These are phyloP conservation scores for Kryptopterus vitreolus DNA, from an alignment of 2,797 vertebrate genomes.

Conservation along the genomic window DNA sequence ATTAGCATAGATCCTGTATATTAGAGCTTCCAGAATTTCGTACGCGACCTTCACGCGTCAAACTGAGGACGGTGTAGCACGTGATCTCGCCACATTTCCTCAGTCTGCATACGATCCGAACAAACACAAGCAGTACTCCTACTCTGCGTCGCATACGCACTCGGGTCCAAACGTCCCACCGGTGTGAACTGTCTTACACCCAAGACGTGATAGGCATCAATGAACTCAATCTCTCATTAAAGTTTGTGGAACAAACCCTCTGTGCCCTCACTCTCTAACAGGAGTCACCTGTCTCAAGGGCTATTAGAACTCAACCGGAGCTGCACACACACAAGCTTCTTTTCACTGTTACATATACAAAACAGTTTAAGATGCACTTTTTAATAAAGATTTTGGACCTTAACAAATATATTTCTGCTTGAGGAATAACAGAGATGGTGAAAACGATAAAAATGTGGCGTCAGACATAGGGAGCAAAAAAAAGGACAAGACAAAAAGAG, in stretches of 20 bases:
- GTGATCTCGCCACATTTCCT: background rate
- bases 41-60: conserved; percentile 34
- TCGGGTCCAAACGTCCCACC: background rate
- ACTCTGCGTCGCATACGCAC: background rate
- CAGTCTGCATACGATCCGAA: background rate
- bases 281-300: no score
- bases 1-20: conserved; percentile 7
- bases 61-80: conserved; percentile 5
- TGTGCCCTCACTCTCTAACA: no score
- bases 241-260: no score
- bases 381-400: background rate
- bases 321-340: no score
- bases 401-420: background rate
- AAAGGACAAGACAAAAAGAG: background rate
- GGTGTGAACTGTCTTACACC: background rate
- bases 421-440: background rate
- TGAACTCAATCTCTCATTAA: no score
- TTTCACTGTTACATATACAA: no score
- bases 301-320: no score
- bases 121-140: background rate
- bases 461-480: background rate
- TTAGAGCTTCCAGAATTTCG: background rate
- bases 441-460: background rate
- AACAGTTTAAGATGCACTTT: background rate
- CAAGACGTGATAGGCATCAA: no score